Evolutionary conservation across 2,888 invertebrate species (phyloP), one percentile per base, ranked within the genome.

Genomic region (Camponotus fellah): DNA sequence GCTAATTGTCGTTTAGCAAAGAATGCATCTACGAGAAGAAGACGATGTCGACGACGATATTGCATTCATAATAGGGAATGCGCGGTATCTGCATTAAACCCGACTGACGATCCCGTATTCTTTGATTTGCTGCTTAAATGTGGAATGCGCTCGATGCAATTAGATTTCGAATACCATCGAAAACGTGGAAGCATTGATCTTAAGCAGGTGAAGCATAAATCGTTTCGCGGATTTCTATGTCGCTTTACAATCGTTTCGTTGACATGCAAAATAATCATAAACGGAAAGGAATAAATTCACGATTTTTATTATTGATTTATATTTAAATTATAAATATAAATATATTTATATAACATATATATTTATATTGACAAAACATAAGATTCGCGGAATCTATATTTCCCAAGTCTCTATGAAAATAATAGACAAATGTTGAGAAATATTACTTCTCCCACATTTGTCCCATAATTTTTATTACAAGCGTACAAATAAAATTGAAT

Each of bases 1-100:
- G 60, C 79, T 80, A 80, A 80, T 80, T 80, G 79, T 80, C 71
- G 60, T 80, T 60, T 71, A 80, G 71, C 79, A 71, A 80, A 71
- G 79, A 71, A 71, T 71, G 71, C 71, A 34, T 71, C 58, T 69
- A 43, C 71, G 46, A 34, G 69, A 3, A 79, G 69, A 6, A 79
- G 46, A 71, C 71, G 75, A 43, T 49, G 77, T 56, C 68, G 71
- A 34, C 46, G 43, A 56, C 71, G 71, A 80, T 80, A 80, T 80
- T 71, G 79, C 79, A 71, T 80, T 80, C 34, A 71, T 69, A 71
- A 62, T 49, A 37, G 12, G 58, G 60, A 80, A 80, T 71, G 79
- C 71, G 71, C n/a, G 14, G 14, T 46, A 49, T 43, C 71, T 71
- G 71, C 60, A 71, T 71, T 80, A 80, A 80, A 62, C 71, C 17